These are phyloP conservation scores for Accipiter virgatus DNA, from an alignment of 2,113 vertebrate species.

Conservation along the genomic window DNA sequence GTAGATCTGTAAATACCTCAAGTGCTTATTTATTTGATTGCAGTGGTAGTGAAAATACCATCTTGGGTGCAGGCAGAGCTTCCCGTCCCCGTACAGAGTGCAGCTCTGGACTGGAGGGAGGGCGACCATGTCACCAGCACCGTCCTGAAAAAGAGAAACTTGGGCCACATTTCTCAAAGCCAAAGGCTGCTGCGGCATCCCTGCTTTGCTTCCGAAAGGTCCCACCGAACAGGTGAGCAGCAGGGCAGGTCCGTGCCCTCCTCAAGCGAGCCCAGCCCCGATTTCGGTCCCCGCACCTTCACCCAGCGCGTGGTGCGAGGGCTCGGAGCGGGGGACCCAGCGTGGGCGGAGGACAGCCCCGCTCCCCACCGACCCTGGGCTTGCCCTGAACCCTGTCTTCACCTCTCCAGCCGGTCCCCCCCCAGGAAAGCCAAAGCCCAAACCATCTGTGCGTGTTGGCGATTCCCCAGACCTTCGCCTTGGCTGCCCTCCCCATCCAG, in stretches of 20 bases:
- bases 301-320: rapidly evolving
- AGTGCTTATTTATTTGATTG: background rate
- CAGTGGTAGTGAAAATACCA: background rate
- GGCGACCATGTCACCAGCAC: rapidly evolving
- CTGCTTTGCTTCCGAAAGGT: background rate
- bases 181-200: background rate
- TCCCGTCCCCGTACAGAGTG: background rate
- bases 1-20: background rate
- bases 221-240: background rate
- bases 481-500: rapidly evolving
- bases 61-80: background rate
- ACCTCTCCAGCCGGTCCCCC: rapidly evolving
- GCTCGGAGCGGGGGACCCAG: background rate
- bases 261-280: background rate
- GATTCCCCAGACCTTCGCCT: background rate
- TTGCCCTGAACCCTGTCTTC: background rate
- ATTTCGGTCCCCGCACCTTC: background rate
- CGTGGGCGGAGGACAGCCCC: rapidly evolving
- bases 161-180: background rate
- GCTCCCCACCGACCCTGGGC: rapidly evolving
- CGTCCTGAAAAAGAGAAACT: rapidly evolving
- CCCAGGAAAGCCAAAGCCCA: background rate
- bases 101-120: background rate
- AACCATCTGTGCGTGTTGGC: rapidly evolving
- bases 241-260: background rate